Percentiles rank a stretch among this genome's conserved stretches.
Evolutionary conservation across 2,113 vertebrate species (phyloP).

Genomic region (Scartelaos histophorus): DNA sequence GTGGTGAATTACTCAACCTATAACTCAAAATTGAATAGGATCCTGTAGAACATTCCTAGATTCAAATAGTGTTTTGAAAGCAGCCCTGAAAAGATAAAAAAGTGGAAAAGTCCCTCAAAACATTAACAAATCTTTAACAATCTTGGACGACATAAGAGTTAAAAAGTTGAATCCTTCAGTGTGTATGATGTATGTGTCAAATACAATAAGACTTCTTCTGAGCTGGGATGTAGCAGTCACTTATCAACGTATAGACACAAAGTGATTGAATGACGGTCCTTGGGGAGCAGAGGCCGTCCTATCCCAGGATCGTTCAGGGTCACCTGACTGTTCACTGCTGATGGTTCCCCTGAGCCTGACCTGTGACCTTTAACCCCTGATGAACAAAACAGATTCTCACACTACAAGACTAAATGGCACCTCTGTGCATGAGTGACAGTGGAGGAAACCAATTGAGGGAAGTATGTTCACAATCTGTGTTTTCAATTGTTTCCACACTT

Average conservation of each 20-base stretch:
- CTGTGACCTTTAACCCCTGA: conserved; percentile 59
- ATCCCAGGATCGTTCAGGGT: conserved; percentile 61
- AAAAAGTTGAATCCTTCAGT: background rate
- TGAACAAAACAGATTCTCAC: conserved; percentile 70
- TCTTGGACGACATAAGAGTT: background rate
- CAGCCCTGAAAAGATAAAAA: background rate
- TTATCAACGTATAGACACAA: conserved; percentile 25
- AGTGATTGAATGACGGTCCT: conserved; percentile 55
- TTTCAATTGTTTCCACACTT: conserved; percentile 20
- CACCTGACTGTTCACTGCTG: conserved; percentile 54
- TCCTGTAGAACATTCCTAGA: background rate
- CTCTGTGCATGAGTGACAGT: conserved; percentile 20
- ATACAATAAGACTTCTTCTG: background rate
- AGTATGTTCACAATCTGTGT: conserved; percentile 10
- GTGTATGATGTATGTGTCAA: background rate
- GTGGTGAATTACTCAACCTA: background rate
- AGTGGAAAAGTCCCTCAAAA: background rate
- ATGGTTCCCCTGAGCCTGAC: conserved; percentile 65
- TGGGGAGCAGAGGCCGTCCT: conserved; percentile 41
- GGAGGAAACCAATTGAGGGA: conserved; percentile 5
- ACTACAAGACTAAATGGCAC: conserved; percentile 20
- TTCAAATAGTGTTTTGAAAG: background rate
- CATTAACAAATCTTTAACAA: background rate
- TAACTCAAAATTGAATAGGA: background rate
- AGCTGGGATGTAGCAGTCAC: background rate